phyloP scores from a whole-genome alignment of 2,113 vertebrate genomes.

The Phalacrocorax aristotelis region DNA sequence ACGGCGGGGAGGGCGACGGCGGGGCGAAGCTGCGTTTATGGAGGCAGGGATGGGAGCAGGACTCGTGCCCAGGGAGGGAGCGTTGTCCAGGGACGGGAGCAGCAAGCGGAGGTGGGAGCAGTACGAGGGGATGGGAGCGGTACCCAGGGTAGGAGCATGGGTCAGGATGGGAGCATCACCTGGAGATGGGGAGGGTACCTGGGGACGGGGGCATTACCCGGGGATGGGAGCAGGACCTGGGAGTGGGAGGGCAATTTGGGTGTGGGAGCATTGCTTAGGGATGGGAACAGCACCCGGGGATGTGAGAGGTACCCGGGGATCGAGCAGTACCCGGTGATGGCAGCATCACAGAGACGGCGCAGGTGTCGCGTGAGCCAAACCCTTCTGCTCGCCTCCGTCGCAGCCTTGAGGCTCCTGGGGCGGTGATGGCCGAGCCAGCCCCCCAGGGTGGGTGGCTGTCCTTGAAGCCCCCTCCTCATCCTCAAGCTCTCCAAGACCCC shows the following conservation, averaged over 20 bases:
- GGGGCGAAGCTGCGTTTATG: background rate
- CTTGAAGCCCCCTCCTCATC: background rate
- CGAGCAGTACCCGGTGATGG: rapidly evolving
- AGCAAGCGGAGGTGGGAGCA: background rate
- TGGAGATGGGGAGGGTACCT: background rate
- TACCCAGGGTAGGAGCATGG: rapidly evolving
- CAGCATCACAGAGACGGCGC: rapidly evolving
- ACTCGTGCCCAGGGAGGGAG: background rate
- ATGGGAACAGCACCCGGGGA: rapidly evolving
- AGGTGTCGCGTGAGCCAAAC: rapidly evolving
- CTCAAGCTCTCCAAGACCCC: background rate
- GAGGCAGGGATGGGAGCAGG: background rate
- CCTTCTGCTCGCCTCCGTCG: background rate
- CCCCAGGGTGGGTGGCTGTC: rapidly evolving
- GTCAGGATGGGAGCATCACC: background rate
- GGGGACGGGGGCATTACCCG: rapidly evolving
- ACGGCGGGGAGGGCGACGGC: rapidly evolving
- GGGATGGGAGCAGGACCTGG: no score
- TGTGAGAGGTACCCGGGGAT: background rate
- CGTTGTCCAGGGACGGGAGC: background rate
- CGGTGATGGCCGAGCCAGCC: rapidly evolving
- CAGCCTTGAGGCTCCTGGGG: rapidly evolving
- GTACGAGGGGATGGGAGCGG: background rate
- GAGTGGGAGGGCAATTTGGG: background rate
- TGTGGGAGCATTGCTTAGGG: no score